A percentile compares a stretch with the other conserved stretches of the same genome.
Conservation (phyloP, 1,140 invertebrate species). For the Melipona quadrifasciata region DNA sequence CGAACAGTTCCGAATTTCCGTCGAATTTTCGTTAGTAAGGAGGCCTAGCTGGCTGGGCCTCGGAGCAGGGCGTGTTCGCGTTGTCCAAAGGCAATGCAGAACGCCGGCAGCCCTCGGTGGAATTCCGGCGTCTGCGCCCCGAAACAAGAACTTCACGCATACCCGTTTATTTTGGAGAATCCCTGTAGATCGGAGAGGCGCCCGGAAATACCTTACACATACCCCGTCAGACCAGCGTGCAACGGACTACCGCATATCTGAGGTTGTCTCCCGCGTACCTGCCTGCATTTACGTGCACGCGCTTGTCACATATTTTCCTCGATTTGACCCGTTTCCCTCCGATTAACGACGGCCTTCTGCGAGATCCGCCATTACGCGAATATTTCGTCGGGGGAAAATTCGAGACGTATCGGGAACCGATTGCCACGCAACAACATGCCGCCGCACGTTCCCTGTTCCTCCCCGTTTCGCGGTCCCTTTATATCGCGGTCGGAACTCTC, state of each 20-base stretch:
- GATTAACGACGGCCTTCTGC: conserved; percentile 25
- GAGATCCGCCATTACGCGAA: background rate
- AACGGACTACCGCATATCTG: conserved; percentile 62
- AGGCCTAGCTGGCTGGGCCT: background rate
- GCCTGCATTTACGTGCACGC: conserved; percentile 38
- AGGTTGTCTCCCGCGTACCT: conserved; percentile 54
- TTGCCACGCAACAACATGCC: background rate
- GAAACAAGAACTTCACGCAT: conserved; percentile 70
- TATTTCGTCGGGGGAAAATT: conserved; percentile 7
- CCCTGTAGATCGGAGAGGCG: conserved; percentile 53
- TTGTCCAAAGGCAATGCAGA: conserved; percentile 63
- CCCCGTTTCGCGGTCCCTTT: background rate
- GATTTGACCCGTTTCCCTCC: conserved; percentile 45
- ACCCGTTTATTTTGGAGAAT: conserved; percentile 67
- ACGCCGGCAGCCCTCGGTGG: conserved; percentile 47
- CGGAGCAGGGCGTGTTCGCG: conserved; percentile 44
- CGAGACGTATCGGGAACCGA: conserved; percentile 30
- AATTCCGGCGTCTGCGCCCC: conserved; percentile 58
- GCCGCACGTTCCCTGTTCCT: no score
- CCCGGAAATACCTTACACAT: conserved; percentile 67
- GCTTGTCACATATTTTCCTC: conserved; percentile 58
- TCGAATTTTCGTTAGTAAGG: conserved; percentile 53
- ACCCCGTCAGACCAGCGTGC: conserved; percentile 43
- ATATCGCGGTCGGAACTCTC: background rate
- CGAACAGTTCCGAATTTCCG: conserved; percentile 61